Evolutionary conservation across 2,113 vertebrate genomes (phyloP).

Genomic region (Peucedramus taeniatus): DNA sequence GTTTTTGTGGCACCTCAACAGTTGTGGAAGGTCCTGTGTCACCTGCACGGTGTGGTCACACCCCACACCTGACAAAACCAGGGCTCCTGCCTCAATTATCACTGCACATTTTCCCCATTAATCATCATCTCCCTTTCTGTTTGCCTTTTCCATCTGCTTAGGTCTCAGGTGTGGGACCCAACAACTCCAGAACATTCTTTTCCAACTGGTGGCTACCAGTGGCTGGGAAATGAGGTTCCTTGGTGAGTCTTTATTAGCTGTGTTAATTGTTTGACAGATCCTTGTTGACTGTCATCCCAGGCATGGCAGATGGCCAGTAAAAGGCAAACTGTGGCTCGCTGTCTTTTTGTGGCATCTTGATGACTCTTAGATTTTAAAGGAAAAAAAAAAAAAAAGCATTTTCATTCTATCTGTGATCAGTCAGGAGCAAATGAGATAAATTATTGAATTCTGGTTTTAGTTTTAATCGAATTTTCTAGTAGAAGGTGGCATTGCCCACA

Average conservation of each 20-base stretch:
- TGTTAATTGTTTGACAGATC: slow-evolving; percentile 73
- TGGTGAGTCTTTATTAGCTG: slow-evolving; percentile 65
- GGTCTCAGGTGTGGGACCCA: slow-evolving; percentile 22
- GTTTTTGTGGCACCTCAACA: not conserved
- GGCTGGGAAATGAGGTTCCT: slow-evolving; percentile 19
- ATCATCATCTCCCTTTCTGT: not conserved
- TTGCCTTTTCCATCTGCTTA: slow-evolving; percentile 17
- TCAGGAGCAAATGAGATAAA: not conserved
- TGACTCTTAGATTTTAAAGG: not conserved
- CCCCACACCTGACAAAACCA: not conserved
- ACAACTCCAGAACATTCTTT: slow-evolving; percentile 48
- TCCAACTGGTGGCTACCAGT: slow-evolving; percentile 19
- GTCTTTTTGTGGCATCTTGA: slow-evolving; percentile 19
- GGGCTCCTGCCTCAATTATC: not conserved
- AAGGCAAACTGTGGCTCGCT: slow-evolving; percentile 33
- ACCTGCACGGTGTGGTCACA: rapidly evolving
- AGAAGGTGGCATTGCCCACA: not conserved
- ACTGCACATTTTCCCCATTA: not conserved
- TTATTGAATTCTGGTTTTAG: not conserved
- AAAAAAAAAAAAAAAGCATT: not conserved
- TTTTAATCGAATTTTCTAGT: too few relatives aligned
- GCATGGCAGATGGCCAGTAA: slow-evolving; percentile 67
- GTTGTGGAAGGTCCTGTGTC: rapidly evolving
- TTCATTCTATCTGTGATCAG: not conserved
- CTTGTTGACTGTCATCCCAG: slow-evolving; percentile 54